Base-by-base conservation (phyloP, 1,140 invertebrate species). In the Scaptomyza montana region DNA sequence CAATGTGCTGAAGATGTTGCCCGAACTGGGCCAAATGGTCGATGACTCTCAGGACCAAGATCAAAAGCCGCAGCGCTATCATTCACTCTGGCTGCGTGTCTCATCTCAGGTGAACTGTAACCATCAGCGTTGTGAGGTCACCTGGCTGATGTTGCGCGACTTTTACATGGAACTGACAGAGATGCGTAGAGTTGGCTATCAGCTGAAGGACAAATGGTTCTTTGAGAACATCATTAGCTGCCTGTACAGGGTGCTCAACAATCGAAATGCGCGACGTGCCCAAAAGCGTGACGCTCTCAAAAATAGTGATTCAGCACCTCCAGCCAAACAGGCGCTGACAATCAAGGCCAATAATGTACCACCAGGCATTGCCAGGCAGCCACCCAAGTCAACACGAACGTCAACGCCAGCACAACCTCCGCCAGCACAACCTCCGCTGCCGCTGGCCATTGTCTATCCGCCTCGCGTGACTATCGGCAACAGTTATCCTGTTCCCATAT, bases 201-300 rank as follows among this genome's bases (percentile, higher is more conserved):
- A 78, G 57, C 59, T 91, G 28, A 78, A 85, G 49, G 90, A 91
- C 53, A 91, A 85, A 59, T 91, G 90, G 90, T 91, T 74, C 47
- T 91, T 91, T 7, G 90, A 91, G 73, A 77, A 65, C 2, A 63
- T 54, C 16, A 78, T 91, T 5, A 65, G 43, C 2, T 54, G 67
- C 21, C 54, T 91, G 12, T 87, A 78, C 50, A 70, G 46, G 25
- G 7, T 5, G 16, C 9, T 36, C 9, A 25, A 2, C 2, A 1
- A 9, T 6, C 50, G 56, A 2, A 1, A 16, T 10, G 7, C 8
- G 2, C 25, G 50, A 7, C 33, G 9, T 0, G 12, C 5, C 3
- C 16, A 49, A 7, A 43, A 61, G 10, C 56, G 33, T 21, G 10
- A 13, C 3, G 45, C 12, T 8, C 5, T 5, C 0, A 49, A 19